A percentile compares a stretch with the other conserved stretches of the same genome.
phyloP scores from a whole-genome alignment of 1,140 invertebrate genomes.

The Drosophila watanabei region DNA sequence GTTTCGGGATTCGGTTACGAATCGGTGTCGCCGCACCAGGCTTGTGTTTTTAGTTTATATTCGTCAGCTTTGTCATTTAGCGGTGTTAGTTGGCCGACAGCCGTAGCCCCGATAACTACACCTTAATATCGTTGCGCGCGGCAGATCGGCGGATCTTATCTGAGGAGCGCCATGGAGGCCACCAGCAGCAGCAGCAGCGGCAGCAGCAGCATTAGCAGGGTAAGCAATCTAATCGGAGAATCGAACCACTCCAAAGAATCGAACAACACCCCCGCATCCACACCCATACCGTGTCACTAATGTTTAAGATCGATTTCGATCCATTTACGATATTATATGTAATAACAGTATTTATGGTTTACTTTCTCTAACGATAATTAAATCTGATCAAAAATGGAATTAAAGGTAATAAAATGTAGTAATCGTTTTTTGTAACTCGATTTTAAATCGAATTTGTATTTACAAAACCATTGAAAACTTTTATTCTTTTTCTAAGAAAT shows the following conservation, averaged over 20 bases:
- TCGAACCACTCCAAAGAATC: background rate
- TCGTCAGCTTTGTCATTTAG: background rate
- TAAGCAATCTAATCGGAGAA: slow-evolving; percentile 14
- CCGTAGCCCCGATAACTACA: slow-evolving; percentile 4
- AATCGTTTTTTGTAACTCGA: background rate
- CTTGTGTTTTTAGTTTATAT: background rate
- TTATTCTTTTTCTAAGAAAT: background rate
- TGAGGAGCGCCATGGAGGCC: slow-evolving; percentile 4
- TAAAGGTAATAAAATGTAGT: background rate
- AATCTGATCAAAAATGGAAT: background rate
- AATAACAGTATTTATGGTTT: background rate
- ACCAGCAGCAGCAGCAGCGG: background rate
- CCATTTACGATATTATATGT: background rate
- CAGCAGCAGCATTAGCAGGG: background rate
- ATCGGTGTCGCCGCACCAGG: slow-evolving; percentile 14
- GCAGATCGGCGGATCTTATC: slow-evolving; percentile 5
- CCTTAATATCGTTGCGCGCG: background rate
- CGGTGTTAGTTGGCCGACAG: slow-evolving; percentile 5
- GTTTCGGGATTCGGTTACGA: slow-evolving; percentile 23
- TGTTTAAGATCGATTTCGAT: background rate
- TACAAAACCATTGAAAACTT: background rate
- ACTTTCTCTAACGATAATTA: background rate
- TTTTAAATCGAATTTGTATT: background rate
- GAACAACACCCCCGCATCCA: background rate
- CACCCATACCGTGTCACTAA: background rate